These are phyloP conservation scores for Perdita meconis DNA, from an alignment of 2,888 invertebrate genomes.

Conservation along the genomic window DNA sequence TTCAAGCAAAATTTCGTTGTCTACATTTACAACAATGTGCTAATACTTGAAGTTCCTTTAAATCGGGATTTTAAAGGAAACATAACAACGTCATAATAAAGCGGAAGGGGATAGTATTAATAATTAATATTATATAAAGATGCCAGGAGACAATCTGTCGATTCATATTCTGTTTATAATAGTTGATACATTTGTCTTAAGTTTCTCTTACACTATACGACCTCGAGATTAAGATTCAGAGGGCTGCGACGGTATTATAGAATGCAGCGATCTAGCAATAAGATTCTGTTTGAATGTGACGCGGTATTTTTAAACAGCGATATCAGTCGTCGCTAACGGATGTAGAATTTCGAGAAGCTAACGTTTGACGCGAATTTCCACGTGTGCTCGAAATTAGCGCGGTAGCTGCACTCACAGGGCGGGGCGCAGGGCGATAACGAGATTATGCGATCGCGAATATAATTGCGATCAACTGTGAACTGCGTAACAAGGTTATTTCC, in stretches of 20 bases:
- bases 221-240: neutral
- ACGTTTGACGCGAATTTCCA: neutral
- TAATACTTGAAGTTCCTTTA: too few species aligned
- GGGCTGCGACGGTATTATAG: neutral
- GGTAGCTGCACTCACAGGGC: neutral
- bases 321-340: neutral
- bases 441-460: slow-evolving; percentile 23
- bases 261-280: neutral
- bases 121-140: too few species aligned
- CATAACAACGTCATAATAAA: too few species aligned
- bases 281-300: neutral
- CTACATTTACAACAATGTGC: too few species aligned
- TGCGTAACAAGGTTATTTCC: slow-evolving; percentile 9
- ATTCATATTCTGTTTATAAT: too few species aligned
- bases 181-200: too few species aligned
- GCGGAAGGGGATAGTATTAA: too few species aligned
- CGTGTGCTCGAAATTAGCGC: slow-evolving; percentile 18
- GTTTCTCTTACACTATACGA: too few species aligned
- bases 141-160: too few species aligned
- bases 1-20: too few species aligned
- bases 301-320: neutral
- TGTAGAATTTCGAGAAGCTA: slow-evolving; percentile 20
- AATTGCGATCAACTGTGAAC: slow-evolving; percentile 36
- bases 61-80: too few species aligned
- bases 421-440: slow-evolving; percentile 12